Base-by-base conservation (phyloP, 1,140 invertebrate genomes). In the Asobara japonica region DNA sequence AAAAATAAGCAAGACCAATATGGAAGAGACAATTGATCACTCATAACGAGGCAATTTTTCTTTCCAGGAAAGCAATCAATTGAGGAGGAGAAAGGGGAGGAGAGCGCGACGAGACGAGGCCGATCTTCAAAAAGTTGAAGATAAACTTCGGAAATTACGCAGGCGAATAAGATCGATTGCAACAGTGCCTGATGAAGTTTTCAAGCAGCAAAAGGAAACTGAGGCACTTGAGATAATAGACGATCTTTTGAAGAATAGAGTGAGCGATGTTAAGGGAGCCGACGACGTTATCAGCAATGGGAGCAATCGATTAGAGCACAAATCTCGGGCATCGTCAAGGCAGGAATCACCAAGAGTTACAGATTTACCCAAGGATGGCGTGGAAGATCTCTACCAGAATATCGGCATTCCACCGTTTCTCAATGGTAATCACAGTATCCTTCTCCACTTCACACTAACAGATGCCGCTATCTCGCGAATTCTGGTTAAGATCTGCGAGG, bases 221-320 rank as follows among this genome's bases (percentile, higher is more conserved):
- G 61, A 71, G 25, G 69, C 61, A 25, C 13, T 65, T 2, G 64
- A 62, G 30, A 45, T 71, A 22, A 71, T 71, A 20, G 61, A 71
- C 11, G 61, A 71, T 29, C 38, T 65, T 20, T 16, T 65, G 11
- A 71, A 4, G 16, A 62, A n/a, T 10, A 56, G 51, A 25, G 11
- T 5, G 61, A 41, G 10, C n/a, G 69, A 56, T 8, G 69, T 41
- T 30, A 62, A 65, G 7, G 33, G 48, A 64, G n/a, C 20, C 1
- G 30, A 56, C 33, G 48, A 69, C 5, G 31, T 36, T 51, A 38
- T 6, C 16, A 36, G 31, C 48, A 41, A 27, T 13, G 69, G 51
- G 8, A 36, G 11, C 18, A 45, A 13, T 62, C 29, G 51, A 16
- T 30, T 36, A 18, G 60, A 29, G 11, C 38, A 22, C 16, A 70